Percentiles rank a stretch among this genome's conserved stretches.
phyloP scores from a whole-genome alignment of 2,797 vertebrate species.

The Amphiprion clarkii region DNA sequence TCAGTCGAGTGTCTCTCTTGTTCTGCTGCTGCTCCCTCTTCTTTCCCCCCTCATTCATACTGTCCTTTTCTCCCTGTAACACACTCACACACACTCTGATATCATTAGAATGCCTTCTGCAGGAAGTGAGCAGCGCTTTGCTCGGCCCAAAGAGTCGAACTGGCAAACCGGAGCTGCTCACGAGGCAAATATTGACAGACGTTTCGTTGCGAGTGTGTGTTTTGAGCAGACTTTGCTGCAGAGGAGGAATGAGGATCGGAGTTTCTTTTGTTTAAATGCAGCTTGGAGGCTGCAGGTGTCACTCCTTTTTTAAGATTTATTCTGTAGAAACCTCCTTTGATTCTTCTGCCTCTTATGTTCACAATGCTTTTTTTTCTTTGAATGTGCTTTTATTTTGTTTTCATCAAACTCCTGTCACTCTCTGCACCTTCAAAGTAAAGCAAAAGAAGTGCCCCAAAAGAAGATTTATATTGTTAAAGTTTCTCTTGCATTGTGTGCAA shows the following conservation, averaged over 20 bases:
- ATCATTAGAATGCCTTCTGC: conserved; percentile 26
- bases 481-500: too few relatives aligned
- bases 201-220: conserved; percentile 14
- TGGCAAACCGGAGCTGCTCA: conserved; percentile 44
- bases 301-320: too few relatives aligned
- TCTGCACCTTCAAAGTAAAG: too few relatives aligned
- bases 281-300: too few relatives aligned
- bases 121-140: conserved; percentile 1
- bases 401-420: too few relatives aligned
- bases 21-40: conserved; percentile 38
- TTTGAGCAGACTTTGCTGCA: conserved; percentile 40
- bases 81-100: conserved; percentile 16
- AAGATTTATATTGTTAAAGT: too few relatives aligned
- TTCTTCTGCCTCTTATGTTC: too few relatives aligned
- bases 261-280: too few relatives aligned
- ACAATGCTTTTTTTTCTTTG: too few relatives aligned
- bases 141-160: conserved; percentile 28
- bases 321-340: too few relatives aligned
- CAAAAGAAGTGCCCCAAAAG: too few relatives aligned
- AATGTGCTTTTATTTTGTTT: too few relatives aligned
- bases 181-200: conserved; percentile 36
- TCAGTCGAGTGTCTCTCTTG: conserved; percentile 56
- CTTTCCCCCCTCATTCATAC: conserved; percentile 34
- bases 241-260: neutral
- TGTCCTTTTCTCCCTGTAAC: conserved; percentile 7